Percentiles rank a stretch among this genome's conserved stretches.
These are phyloP conservation scores for Biston betularia DNA, from an alignment of 2,888 invertebrate species.

Conservation along the genomic window DNA sequence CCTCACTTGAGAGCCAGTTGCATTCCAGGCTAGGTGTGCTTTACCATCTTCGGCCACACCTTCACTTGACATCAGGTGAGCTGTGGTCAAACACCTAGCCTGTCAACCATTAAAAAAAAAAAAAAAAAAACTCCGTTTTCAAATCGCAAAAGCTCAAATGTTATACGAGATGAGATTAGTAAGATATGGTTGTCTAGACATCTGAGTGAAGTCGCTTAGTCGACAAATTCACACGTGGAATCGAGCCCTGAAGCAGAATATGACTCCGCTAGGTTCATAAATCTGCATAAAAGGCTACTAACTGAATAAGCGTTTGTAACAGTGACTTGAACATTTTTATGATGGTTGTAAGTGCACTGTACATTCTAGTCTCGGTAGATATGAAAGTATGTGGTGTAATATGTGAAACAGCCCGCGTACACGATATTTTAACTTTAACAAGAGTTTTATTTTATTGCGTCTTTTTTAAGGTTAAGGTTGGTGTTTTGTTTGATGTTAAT, in stretches of 20 bases:
- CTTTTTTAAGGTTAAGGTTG: too few relatives aligned
- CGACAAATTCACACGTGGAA: not conserved
- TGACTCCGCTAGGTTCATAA: conserved; percentile 5
- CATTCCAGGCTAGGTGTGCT: too few relatives aligned
- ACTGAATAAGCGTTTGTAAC: conserved; percentile 30
- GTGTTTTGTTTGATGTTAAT: too few relatives aligned
- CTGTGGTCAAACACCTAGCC: too few relatives aligned
- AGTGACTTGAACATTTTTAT: conserved; percentile 25
- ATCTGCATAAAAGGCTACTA: conserved; percentile 20
- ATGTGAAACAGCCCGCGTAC: conserved; percentile 4
- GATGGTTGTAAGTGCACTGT: conserved; percentile 20
- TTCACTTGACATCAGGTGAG: too few relatives aligned
- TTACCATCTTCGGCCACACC: too few relatives aligned
- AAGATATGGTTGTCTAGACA: too few relatives aligned
- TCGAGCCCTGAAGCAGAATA: not conserved
- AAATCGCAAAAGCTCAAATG: too few relatives aligned
- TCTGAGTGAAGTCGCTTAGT: not conserved
- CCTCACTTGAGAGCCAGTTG: too few relatives aligned
- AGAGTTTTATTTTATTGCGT: not conserved
- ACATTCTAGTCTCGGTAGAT: conserved; percentile 15
- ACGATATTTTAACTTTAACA: conserved; percentile 6
- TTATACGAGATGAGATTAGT: too few relatives aligned
- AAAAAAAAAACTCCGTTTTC: too few relatives aligned
- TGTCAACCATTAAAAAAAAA: too few relatives aligned
- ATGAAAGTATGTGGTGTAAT: conserved; percentile 16